phyloP scores from a whole-genome alignment of 2,113 vertebrate genomes.

The Acrocephalus kingi region DNA sequence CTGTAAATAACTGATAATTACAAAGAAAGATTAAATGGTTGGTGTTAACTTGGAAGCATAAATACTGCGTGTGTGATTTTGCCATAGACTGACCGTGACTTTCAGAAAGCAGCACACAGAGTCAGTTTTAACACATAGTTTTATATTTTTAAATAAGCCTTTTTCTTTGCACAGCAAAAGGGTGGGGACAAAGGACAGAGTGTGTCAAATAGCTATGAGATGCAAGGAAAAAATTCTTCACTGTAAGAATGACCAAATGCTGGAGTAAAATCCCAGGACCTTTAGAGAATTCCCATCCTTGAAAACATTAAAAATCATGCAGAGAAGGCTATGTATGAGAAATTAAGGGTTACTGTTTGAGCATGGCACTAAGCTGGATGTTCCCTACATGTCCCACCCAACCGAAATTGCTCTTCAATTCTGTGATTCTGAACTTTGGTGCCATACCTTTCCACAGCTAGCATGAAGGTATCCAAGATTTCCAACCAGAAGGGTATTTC shows the following conservation, averaged over 20 bases:
- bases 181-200: background rate
- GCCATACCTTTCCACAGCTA: background rate
- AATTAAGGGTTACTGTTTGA: background rate
- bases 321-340: background rate
- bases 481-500: background rate
- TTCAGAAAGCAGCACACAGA: background rate
- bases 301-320: background rate
- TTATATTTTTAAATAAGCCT: background rate
- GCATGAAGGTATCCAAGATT: accelerated
- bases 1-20: background rate
- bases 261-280: background rate
- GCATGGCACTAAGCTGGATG: too few species aligned
- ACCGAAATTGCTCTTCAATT: background rate
- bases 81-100: background rate
- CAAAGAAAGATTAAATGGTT: background rate
- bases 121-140: background rate
- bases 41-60: background rate
- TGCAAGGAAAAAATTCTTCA: background rate
- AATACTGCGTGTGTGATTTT: background rate
- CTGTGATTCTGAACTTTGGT: background rate
- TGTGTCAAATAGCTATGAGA: accelerated
- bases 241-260: accelerated
- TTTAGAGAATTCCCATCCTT: background rate
- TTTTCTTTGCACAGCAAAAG: background rate
- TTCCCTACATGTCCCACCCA: accelerated